phyloP scores from a whole-genome alignment of 1,140 invertebrate genomes.

The Callitettix versicolor region DNA sequence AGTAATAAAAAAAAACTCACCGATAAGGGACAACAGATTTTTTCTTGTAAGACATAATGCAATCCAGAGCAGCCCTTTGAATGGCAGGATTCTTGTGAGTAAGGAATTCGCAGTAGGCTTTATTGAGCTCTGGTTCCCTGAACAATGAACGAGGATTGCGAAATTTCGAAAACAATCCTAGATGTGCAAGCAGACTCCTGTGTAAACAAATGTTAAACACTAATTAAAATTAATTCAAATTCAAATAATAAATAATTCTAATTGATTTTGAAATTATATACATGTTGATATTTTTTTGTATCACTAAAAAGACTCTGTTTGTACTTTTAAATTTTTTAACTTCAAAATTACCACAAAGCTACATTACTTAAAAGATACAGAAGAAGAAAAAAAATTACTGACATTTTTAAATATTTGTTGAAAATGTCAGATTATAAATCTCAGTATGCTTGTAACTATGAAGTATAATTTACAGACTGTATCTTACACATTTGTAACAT shows the following conservation, averaged over 20 bases:
- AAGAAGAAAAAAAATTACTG: too few species aligned
- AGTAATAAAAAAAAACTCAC: conserved; percentile 19
- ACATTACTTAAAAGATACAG: too few species aligned
- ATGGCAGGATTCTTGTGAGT: conserved; percentile 62
- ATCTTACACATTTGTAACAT: too few species aligned
- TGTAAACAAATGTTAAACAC: conserved; percentile 25
- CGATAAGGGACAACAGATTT: conserved; percentile 65
- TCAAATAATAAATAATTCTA: background rate
- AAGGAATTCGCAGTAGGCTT: conserved; percentile 68
- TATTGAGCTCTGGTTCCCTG: conserved; percentile 58
- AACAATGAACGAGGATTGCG: conserved; percentile 69
- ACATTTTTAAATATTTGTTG: too few species aligned
- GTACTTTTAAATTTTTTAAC: too few species aligned
- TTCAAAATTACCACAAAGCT: too few species aligned
- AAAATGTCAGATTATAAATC: too few species aligned
- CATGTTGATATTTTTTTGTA: too few species aligned
- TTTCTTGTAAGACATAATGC: conserved; percentile 72
- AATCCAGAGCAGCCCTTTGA: conserved; percentile 76
- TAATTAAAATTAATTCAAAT: background rate
- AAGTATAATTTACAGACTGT: too few species aligned
- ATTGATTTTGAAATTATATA: background rate
- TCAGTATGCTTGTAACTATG: too few species aligned
- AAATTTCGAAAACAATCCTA: conserved; percentile 68
- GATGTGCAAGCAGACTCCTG: conserved; percentile 56
- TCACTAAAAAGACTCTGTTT: too few species aligned